Base-by-base conservation (phyloP, 2,113 vertebrate species). In the Oceanites oceanicus region DNA sequence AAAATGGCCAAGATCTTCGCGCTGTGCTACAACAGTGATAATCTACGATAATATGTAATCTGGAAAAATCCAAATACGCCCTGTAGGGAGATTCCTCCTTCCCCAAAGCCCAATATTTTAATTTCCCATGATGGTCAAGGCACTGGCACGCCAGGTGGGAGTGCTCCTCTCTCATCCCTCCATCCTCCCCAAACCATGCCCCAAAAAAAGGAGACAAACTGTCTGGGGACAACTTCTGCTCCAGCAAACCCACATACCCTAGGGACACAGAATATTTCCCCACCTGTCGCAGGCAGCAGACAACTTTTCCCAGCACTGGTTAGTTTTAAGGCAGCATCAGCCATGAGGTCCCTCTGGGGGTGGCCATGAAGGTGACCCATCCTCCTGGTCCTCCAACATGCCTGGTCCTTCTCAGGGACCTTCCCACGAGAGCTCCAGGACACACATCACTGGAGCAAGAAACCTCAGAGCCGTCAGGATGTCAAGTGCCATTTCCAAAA, bases 21-120 rank as follows among this genome's bases (percentile, higher is more conserved):
- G 23, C 87, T 90, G 92, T 72, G 90, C 91, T 95, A 68, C 79
- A 82, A 67, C 13, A 6, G 94, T 9, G 86, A 95, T 95, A 94
- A 97, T 96, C 97, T 96, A 86, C 5, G 36, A 95, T 90, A 96
- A 96, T 93, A 97, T 96, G 82, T 95, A 95, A 97, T 91, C 92
- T 95, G 87, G 87, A 95, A 98, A 90, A 97, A 97, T 65, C 92
- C 90, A 97, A 96, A 96, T 78, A 90, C 3, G 7, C 49, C 71
- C 95, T 72, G 70, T 75, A 86, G 96, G 71, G 94, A 97, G 95
- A 97, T 86, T 94, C 94, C 36, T n/a, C 71, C 61, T 95, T 94
- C 88, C 94, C 74, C 50, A 79, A 91, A 95, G 73, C 63, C 66
- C 61, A 86, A 29, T 44, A 73, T 96, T 97, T 77, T 86, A 49